Evolutionary conservation across 2,113 vertebrate genomes (phyloP), one percentile per base, ranked within the genome.

Genomic region (Sciurus niger): DNA sequence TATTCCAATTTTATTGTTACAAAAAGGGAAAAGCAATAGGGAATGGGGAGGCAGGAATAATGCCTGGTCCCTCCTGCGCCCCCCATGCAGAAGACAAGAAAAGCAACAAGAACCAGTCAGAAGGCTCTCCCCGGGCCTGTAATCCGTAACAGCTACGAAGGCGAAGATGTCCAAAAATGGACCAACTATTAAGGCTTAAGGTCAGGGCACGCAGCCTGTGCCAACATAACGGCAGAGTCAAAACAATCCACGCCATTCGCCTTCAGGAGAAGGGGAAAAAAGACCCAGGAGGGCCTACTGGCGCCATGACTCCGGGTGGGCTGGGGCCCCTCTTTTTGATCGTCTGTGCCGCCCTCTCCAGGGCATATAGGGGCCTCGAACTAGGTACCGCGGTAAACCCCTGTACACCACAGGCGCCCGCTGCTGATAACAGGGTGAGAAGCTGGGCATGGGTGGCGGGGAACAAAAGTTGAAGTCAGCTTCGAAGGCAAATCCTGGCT

Each of bases 1-100:
- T 73, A 80, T 93, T 94, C 72, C 68, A 70, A 89, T 4, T 85
- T 82, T 74, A 63, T 37, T 53, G 86, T 97, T 95, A 95, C 72
- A 92, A 94, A 96, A 94, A 58, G 53, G 37, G 55, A 90, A 67
- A 84, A 20, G 86, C 55, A 67, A 48, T 1, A 94, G 53, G 34
- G n/a, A 85, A 37, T 40, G 0, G 28, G 58, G 84, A 86, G 46
- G 87, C 63, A 80, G 93, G 40, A 90, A 43, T 51, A 67, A 93
- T 2, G 78, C 55, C 32, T 80, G 73, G 60, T 78, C 58, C 80
- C 65, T 30, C 37, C 18, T 48, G 14, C 14, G 24, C 60, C 24
- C 24, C 60, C 22, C 60, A 58, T 58, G 53, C n/a, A 37, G 34
- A 43, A 53, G 37, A 60, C 48, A 30, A 3, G 32, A 60, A 0